These are phyloP conservation scores for Frankliniella fusca DNA, from an alignment of 2,888 invertebrate genomes.

Conservation along the genomic window DNA sequence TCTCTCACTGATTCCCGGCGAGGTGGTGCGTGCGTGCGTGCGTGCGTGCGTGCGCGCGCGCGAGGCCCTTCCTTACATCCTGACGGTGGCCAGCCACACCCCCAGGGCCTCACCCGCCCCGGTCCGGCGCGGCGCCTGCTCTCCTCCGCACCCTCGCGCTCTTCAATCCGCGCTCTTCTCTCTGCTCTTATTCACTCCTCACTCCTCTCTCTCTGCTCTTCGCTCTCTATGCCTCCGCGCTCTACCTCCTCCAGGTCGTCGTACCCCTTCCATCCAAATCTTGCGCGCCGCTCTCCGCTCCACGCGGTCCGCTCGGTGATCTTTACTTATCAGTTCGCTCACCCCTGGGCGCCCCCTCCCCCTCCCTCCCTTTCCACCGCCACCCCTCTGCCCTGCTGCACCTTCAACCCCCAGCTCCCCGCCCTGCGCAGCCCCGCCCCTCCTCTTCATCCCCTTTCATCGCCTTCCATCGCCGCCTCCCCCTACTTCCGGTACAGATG, in stretches of 20 bases:
- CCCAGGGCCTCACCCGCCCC: too few species aligned
- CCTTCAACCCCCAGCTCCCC: neutral
- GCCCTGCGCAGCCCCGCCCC: neutral
- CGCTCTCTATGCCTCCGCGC: too few species aligned
- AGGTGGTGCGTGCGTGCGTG: neutral
- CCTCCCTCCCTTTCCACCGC: too few species aligned
- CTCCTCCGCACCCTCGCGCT: neutral
- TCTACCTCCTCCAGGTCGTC: too few species aligned
- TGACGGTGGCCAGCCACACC: neutral
- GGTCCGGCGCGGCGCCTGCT: neutral
- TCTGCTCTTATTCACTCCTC: neutral
- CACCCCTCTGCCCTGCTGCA: neutral
- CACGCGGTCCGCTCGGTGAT: neutral
- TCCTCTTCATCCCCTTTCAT: conserved; percentile 3
- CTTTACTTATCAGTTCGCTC: conserved; percentile 13
- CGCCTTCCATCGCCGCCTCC: neutral
- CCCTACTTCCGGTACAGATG: conserved; percentile 24
- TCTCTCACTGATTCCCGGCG: neutral
- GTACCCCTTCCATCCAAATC: too few species aligned
- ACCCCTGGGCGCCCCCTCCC: neutral
- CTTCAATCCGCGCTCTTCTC: neutral
- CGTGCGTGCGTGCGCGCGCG: too few species aligned
- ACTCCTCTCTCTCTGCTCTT: neutral
- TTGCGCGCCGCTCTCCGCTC: neutral
- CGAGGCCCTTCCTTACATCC: neutral